Conservation (phyloP, 2,113 vertebrate genomes). For the Rana temporaria region DNA sequence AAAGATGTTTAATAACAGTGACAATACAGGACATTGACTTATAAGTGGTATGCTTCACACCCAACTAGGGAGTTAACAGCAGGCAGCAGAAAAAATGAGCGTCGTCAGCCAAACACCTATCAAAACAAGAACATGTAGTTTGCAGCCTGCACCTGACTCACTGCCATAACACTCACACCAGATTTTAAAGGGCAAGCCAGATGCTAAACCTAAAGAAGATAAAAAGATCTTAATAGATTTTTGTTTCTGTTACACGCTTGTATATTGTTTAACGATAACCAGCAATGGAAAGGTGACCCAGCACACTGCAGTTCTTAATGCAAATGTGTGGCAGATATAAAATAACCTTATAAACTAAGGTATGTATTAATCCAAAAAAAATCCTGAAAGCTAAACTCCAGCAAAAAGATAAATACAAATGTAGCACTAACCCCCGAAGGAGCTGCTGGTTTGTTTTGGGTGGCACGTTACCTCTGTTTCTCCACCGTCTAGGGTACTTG, state of each 20-base stretch:
- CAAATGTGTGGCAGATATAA: not conserved
- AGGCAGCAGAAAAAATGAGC: slow-evolving; percentile 42
- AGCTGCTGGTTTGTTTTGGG: too few relatives aligned
- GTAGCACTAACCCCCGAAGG: too few relatives aligned
- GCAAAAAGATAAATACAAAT: too few relatives aligned
- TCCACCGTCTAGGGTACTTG: too few relatives aligned
- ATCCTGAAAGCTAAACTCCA: too few relatives aligned
- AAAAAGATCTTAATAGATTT: too few relatives aligned
- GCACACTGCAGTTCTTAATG: not conserved
- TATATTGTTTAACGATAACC: too few relatives aligned
- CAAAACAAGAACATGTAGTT: slow-evolving; percentile 23
- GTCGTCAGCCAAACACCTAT: slow-evolving; percentile 27
- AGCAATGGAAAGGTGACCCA: too few relatives aligned
- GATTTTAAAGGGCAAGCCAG: not conserved
- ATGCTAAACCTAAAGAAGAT: too few relatives aligned
- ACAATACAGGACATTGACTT: not conserved
- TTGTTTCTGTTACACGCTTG: too few relatives aligned
- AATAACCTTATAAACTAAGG: not conserved
- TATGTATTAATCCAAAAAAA: too few relatives aligned
- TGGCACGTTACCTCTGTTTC: too few relatives aligned
- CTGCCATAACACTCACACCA: slow-evolving; percentile 1
- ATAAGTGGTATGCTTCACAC: slow-evolving; percentile 26
- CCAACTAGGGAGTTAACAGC: slow-evolving; percentile 35
- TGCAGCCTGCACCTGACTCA: slow-evolving; percentile 2
- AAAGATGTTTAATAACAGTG: not conserved